These are phyloP conservation scores for Tragelaphus strepsiceros DNA, from an alignment of 2,113 vertebrate genomes.

Conservation along the genomic window DNA sequence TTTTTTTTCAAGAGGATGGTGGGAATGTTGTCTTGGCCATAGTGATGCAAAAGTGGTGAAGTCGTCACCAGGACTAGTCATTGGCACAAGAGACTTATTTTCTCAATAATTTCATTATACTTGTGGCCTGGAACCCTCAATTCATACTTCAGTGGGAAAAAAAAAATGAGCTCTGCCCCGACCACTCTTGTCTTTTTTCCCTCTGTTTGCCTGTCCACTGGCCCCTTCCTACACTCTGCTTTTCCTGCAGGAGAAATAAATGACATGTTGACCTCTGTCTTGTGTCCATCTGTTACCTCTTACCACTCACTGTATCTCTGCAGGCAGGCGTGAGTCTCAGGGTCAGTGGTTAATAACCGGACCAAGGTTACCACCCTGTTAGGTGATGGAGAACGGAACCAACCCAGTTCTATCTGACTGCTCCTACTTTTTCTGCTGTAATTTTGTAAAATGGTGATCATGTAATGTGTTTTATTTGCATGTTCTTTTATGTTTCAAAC, in stretches of 20 bases:
- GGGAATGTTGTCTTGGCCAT: background rate
- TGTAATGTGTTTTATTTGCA: background rate
- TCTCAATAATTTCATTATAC: background rate
- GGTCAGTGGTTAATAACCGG: background rate
- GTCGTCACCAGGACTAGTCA: background rate
- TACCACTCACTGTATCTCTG: background rate
- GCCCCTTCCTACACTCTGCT: background rate
- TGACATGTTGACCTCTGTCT: background rate
- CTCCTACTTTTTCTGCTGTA: background rate
- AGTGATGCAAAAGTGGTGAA: background rate
- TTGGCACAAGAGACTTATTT: background rate
- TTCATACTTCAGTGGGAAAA: background rate
- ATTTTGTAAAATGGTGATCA: background rate
- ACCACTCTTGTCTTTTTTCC: background rate
- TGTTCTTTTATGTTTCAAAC: background rate
- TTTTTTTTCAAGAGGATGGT: background rate
- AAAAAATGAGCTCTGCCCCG: background rate
- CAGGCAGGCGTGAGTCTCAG: background rate
- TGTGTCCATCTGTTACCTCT: background rate
- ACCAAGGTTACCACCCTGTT: background rate
- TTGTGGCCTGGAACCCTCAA: background rate
- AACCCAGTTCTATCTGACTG: background rate
- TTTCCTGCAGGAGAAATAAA: background rate
- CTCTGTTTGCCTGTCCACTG: background rate
- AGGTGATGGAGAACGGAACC: background rate